A percentile compares a stretch with the other conserved stretches of the same genome.
These are phyloP conservation scores for Noctua comes DNA, from an alignment of 2,888 invertebrate genomes.

Conservation along the genomic window DNA sequence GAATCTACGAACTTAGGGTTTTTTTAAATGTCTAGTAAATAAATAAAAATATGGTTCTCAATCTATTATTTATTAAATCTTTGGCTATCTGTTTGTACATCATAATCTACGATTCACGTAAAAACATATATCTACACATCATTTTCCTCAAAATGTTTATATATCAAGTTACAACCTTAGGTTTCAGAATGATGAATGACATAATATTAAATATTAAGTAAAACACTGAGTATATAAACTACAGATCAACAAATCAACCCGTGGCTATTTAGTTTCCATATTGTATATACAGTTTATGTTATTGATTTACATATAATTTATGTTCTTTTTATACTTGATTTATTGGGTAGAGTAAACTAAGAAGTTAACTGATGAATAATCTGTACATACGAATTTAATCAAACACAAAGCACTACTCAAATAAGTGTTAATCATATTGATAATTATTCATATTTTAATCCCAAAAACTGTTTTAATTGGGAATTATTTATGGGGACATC, in stretches of 20 bases:
- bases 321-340: conserved; percentile 14
- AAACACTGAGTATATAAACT: conserved; percentile 68
- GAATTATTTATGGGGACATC: neutral
- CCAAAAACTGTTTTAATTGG: conserved; percentile 13
- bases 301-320: conserved; percentile 28
- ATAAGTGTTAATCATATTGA: neutral
- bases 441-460: neutral
- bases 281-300: conserved; percentile 28
- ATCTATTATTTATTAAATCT: conserved; percentile 87
- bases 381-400: neutral
- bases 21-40: neutral
- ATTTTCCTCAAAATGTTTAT: conserved; percentile 84
- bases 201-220: conserved; percentile 66
- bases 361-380: conserved; percentile 3
- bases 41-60: conserved; percentile 69
- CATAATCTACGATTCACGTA: conserved; percentile 88
- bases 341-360: conserved; percentile 11
- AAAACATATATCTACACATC: conserved; percentile 88
- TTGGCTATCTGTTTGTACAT: conserved; percentile 88
- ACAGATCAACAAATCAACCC: conserved; percentile 63
- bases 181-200: conserved; percentile 85
- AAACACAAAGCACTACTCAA: neutral
- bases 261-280: conserved; percentile 43
- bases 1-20: neutral
- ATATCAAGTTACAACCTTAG: conserved; percentile 89